phyloP scores from a whole-genome alignment of 2,888 invertebrate genomes.

The Isoperla grammatica region DNA sequence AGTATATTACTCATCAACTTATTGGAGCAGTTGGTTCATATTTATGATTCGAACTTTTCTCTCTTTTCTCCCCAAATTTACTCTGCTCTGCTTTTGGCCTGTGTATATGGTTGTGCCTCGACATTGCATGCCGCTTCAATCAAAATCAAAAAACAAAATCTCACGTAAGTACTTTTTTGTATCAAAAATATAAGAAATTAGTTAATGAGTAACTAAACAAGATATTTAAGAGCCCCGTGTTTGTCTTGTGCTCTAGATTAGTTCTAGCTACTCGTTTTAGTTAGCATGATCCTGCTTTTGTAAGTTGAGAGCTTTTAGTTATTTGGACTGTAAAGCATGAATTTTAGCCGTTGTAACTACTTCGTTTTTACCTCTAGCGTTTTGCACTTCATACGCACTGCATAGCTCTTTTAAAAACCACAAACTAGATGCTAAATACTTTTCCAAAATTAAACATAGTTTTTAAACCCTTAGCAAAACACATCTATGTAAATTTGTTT shows the following conservation, averaged over 20 bases:
- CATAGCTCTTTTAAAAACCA: conserved; percentile 7
- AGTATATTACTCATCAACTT: conserved; percentile 7
- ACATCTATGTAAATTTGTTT: conserved; percentile 3
- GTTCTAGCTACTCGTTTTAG: neutral
- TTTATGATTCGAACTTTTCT: conserved; percentile 45
- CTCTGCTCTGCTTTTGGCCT: conserved; percentile 73
- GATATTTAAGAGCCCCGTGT: neutral
- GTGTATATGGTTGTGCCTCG: conserved; percentile 74
- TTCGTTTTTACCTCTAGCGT: conserved; percentile 3
- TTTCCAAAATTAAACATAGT: conserved; percentile 6
- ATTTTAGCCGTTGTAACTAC: neutral
- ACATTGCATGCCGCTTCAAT: conserved; percentile 72
- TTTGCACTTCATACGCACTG: conserved; percentile 11
- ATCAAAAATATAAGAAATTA: conserved; percentile 26
- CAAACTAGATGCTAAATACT: conserved; percentile 2
- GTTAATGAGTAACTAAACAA: neutral
- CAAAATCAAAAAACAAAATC: conserved; percentile 56
- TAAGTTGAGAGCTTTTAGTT: neutral
- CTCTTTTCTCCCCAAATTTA: conserved; percentile 68
- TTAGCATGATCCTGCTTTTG: conserved; percentile 14
- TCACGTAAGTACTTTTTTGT: conserved; percentile 64
- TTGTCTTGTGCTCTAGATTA: conserved; percentile 13
- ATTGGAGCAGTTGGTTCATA: conserved; percentile 36
- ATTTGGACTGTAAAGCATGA: neutral
- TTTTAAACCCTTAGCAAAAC: conserved; percentile 7